Evolutionary conservation across 2,888 invertebrate species (phyloP).

Genomic region (Hermaeophaga mercurialis): DNA sequence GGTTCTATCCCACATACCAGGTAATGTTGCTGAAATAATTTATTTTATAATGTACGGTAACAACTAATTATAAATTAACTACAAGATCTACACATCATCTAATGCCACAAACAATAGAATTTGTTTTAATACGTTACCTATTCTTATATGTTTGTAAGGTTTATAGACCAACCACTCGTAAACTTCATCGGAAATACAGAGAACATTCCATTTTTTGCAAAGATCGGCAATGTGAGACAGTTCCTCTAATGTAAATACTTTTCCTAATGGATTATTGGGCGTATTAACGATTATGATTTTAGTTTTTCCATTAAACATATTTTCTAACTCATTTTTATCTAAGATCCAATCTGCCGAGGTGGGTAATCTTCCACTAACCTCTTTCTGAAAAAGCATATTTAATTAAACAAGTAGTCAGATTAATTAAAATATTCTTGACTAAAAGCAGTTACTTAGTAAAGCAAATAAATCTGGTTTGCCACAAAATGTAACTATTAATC

Average conservation of each 20-base stretch:
- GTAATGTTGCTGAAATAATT: conserved; percentile 62
- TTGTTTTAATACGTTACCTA: conserved; percentile 65
- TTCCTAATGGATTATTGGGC: conserved; percentile 97
- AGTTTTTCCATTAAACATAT: conserved; percentile 83
- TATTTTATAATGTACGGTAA: too few species aligned
- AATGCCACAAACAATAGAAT: neutral
- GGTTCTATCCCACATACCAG: conserved; percentile 98
- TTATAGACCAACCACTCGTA: conserved; percentile 96
- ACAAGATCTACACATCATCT: neutral
- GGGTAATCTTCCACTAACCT: conserved; percentile 52
- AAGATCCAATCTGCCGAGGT: conserved; percentile 88
- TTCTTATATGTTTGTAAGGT: conserved; percentile 83
- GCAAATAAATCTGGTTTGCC: too few species aligned
- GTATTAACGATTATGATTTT: conserved; percentile 96
- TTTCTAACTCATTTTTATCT: conserved; percentile 78
- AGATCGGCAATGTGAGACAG: conserved; percentile 79
- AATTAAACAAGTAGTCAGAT: neutral
- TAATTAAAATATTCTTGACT: too few species aligned
- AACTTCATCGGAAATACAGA: conserved; percentile 95
- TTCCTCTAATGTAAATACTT: conserved; percentile 77
- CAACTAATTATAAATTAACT: too few species aligned
- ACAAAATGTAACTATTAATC: too few species aligned
- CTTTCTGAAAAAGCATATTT: conserved; percentile 30
- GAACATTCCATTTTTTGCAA: conserved; percentile 88
- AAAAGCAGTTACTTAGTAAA: too few species aligned